Percentiles rank a stretch among this genome's conserved stretches.
phyloP scores from a whole-genome alignment of 1,140 invertebrate species.

The Drosophila watanabei region DNA sequence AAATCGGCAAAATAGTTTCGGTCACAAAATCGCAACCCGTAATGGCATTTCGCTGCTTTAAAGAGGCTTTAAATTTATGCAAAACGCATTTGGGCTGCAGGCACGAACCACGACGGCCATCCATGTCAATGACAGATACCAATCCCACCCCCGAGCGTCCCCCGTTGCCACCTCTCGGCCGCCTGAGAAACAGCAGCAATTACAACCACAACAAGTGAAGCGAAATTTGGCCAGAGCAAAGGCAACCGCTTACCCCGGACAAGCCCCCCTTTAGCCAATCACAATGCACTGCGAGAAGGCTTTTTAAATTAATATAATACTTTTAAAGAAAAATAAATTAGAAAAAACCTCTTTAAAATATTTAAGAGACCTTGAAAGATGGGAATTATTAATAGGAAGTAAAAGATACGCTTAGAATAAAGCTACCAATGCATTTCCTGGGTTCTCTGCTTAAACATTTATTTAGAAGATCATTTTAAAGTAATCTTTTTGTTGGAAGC shows the following conservation, averaged over 20 bases:
- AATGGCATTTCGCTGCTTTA: constrained; percentile 67
- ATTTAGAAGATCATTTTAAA: too few species aligned
- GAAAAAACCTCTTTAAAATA: neutral
- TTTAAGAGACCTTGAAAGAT: neutral
- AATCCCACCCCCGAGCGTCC: constrained; percentile 6
- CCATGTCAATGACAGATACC: constrained; percentile 72
- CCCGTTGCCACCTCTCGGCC: neutral
- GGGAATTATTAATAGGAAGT: neutral
- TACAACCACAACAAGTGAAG: constrained; percentile 57
- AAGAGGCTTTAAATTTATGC: constrained; percentile 65
- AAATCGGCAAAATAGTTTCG: constrained; percentile 40
- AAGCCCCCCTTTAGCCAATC: constrained; percentile 3
- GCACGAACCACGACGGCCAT: constrained; percentile 56
- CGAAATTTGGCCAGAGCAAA: constrained; percentile 49
- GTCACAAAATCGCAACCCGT: constrained; percentile 41
- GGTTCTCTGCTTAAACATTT: neutral
- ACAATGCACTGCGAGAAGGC: neutral
- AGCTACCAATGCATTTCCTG: neutral
- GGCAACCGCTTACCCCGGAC: constrained; percentile 7
- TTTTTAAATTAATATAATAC: neutral
- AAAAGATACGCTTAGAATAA: neutral
- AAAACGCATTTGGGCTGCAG: constrained; percentile 75
- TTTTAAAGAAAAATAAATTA: neutral
- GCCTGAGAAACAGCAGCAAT: constrained; percentile 29
- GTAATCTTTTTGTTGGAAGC: too few species aligned